Conservation (phyloP, 2,888 invertebrate genomes). For the Lomographa bimaculata region DNA sequence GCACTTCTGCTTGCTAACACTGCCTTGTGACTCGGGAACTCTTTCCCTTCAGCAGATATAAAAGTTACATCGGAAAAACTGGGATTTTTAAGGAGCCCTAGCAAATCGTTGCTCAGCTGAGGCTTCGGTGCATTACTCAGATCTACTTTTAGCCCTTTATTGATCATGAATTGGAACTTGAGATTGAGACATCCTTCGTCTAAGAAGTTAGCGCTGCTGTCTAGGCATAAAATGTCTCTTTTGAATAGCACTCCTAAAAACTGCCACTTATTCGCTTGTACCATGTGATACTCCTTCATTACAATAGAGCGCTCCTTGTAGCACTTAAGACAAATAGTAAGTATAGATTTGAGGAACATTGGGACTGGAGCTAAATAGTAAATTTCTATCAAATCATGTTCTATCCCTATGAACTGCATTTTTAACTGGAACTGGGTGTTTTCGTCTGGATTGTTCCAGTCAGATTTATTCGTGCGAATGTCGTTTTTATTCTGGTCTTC, state of each 20-base stretch:
- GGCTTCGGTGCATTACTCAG: slow-evolving; percentile 55
- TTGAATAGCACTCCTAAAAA: slow-evolving; percentile 70
- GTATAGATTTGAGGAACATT: slow-evolving; percentile 66
- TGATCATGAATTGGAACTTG: slow-evolving; percentile 72
- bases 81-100: slow-evolving; percentile 63
- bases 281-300: slow-evolving; percentile 69
- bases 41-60: slow-evolving; percentile 65
- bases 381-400: slow-evolving; percentile 72
- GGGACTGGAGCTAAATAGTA: slow-evolving; percentile 66
- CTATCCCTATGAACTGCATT: slow-evolving; percentile 69
- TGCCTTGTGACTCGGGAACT: slow-evolving; percentile 71
- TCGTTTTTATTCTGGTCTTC: slow-evolving; percentile 63
- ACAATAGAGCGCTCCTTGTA: slow-evolving; percentile 73
- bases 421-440: slow-evolving; percentile 66
- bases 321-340: slow-evolving; percentile 67
- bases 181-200: slow-evolving; percentile 69
- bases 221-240: slow-evolving; percentile 61
- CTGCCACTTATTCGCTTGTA: slow-evolving; percentile 75
- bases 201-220: slow-evolving; percentile 60
- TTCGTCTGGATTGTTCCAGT: slow-evolving; percentile 36
- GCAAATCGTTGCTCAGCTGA: slow-evolving; percentile 68
- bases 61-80: slow-evolving; percentile 70
- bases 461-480: slow-evolving; percentile 62
- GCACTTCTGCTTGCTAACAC: slow-evolving; percentile 70
- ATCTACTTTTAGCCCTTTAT: slow-evolving; percentile 68